Evolutionary conservation across 2,113 vertebrate species (phyloP).

Genomic region (Trematocara variabile): DNA sequence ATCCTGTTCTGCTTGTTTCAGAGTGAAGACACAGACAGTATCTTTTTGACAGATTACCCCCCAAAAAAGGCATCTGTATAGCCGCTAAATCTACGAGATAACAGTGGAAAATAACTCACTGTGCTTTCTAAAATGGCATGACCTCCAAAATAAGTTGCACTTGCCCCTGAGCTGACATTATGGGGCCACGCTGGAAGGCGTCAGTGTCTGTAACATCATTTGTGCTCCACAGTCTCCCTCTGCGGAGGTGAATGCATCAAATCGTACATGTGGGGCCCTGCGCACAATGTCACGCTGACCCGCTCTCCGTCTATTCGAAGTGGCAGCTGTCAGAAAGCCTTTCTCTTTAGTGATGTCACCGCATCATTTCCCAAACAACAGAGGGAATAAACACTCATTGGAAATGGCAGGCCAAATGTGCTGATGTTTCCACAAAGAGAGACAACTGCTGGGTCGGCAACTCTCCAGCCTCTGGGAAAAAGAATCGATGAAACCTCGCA

Average conservation of each 20-base stretch:
- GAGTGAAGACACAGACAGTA: background rate
- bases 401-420: constrained; percentile 38
- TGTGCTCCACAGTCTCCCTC: background rate
- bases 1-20: background rate
- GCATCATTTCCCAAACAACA: constrained; percentile 23
- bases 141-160: background rate
- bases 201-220: constrained; percentile 14
- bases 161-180: background rate
- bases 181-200: background rate
- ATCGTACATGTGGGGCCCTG: background rate
- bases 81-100: background rate
- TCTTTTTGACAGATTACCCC: background rate
- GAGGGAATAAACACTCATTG: constrained; percentile 11
- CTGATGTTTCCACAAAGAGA: constrained; percentile 51
- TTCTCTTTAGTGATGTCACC: constrained; percentile 17
- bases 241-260: constrained; percentile 17
- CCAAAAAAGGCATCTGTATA: background rate
- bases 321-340: constrained; percentile 47
- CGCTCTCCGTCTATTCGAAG: constrained; percentile 22
- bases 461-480: constrained; percentile 23
- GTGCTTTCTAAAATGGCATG: background rate
- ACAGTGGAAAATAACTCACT: background rate
- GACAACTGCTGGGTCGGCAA: constrained; percentile 54
- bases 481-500: constrained; percentile 48
- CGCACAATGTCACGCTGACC: constrained; percentile 32